Evolutionary conservation across 1,140 invertebrate species (phyloP).

Genomic region (Lordiphosa clarofinis): DNA sequence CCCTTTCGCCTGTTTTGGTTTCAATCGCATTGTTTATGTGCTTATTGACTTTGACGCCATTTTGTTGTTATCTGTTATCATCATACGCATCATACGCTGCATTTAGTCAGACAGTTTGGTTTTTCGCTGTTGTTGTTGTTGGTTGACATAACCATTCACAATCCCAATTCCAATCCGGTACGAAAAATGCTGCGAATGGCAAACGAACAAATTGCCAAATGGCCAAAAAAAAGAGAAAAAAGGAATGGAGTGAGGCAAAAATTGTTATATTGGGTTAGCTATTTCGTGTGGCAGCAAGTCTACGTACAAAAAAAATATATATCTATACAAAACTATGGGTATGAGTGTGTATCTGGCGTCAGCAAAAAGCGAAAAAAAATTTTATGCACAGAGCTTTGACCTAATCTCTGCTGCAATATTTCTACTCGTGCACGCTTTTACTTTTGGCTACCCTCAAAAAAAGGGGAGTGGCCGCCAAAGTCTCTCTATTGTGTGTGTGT

Average conservation of each 20-base stretch:
- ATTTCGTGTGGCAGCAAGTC: constrained; percentile 23
- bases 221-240: constrained; percentile 1
- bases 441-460: constrained; percentile 22
- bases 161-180: constrained; percentile 4
- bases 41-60: constrained; percentile 14
- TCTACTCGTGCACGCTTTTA: constrained; percentile 46
- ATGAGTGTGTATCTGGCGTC: constrained; percentile 37
- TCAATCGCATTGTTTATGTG: constrained; percentile 11
- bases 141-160: constrained; percentile 3
- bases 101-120: constrained; percentile 4
- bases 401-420: constrained; percentile 76
- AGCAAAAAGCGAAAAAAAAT: constrained; percentile 45
- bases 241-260: constrained; percentile 5
- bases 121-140: neutral
- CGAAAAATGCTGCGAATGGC: constrained; percentile 24
- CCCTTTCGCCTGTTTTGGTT: constrained; percentile 1
- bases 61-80: constrained; percentile 12
- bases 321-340: constrained; percentile 11
- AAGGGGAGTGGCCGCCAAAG: constrained; percentile 9
- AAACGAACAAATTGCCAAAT: constrained; percentile 44
- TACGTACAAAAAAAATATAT: constrained; percentile 9
- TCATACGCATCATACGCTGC: constrained; percentile 15
- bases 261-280: constrained; percentile 41
- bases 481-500: constrained; percentile 32
- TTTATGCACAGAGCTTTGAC: constrained; percentile 71